These are phyloP conservation scores for Tamias sibiricus DNA, from an alignment of 2,113 vertebrate genomes.

Conservation along the genomic window DNA sequence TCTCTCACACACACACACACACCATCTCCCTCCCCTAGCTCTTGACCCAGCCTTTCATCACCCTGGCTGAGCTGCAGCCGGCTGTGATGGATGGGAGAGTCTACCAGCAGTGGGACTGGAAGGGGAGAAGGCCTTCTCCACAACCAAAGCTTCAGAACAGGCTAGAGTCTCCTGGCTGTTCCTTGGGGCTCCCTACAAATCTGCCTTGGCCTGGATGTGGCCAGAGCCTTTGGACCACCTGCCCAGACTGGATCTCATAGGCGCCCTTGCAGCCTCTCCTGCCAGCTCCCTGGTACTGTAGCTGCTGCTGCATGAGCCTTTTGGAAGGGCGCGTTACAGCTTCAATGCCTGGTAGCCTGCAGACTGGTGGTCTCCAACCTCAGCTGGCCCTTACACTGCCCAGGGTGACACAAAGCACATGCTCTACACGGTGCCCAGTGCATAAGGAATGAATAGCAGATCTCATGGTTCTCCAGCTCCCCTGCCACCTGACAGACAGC, in stretches of 20 bases:
- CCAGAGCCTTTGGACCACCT: neutral
- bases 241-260: neutral
- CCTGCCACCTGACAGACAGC: neutral
- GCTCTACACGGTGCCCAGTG: neutral
- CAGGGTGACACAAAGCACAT: neutral
- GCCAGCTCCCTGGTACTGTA: neutral
- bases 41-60: neutral
- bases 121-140: neutral
- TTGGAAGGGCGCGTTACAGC: neutral
- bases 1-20: neutral
- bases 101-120: neutral
- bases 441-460: neutral
- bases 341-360: neutral
- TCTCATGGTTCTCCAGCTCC: neutral
- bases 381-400: neutral
- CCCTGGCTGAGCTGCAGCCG: neutral
- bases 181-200: neutral
- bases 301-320: accelerated
- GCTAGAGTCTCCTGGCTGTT: neutral
- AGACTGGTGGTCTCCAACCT: neutral
- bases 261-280: neutral
- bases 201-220: neutral
- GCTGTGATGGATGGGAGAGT: neutral
- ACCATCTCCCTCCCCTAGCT: neutral
- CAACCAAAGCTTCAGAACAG: neutral